Evolutionary conservation across 1,140 invertebrate genomes (phyloP), one percentile per base, ranked within the genome.

Genomic region (Apis laboriosa): DNA sequence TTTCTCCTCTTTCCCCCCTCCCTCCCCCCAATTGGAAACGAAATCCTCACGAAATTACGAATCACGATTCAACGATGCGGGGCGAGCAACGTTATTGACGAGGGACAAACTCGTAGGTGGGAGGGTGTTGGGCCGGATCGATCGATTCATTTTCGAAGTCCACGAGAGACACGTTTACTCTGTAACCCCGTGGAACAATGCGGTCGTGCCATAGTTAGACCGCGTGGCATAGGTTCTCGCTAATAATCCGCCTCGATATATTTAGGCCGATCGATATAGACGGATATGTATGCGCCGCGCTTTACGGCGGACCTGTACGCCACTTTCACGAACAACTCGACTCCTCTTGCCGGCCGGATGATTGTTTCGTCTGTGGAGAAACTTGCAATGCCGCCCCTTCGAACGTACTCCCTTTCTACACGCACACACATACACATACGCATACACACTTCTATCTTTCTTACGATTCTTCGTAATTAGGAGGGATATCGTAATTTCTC

Each of bases 211-310:
- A 82, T 88, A 85, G 58, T 88, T 88, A 80, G 68, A 73, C 61
- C 64, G 84, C 56, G 70, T 88, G 74, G 61, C 70, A 80, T 80
- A 86, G 80, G 80, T 77, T 55, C 86, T 88, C 76, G 81, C 84
- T 88, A 88, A 82, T 82, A 82, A 86, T 88, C 80, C 73, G 79
- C 51, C 83, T 86, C 77, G 84, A 86, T 88, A 88, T 88, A 88
- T 88, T 88, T 88, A 88, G 87, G 84, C 87, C 86, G 80, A 88
- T 88, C 84, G 80, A 88, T 88, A 78, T 88, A 88, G 64, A 83
- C 68, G 86, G 77, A 88, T 73, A 88, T 73, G 85, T 88, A 55
- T 88, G 77, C 60, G 51, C 61, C 70, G 70, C 34, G 58, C 74
- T 82, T 82, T 77, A 76, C 79, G 61, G 55, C 79, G 72, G 43